Evolutionary conservation across 2,797 vertebrate species (phyloP).

Genomic region (Platalea minor): DNA sequence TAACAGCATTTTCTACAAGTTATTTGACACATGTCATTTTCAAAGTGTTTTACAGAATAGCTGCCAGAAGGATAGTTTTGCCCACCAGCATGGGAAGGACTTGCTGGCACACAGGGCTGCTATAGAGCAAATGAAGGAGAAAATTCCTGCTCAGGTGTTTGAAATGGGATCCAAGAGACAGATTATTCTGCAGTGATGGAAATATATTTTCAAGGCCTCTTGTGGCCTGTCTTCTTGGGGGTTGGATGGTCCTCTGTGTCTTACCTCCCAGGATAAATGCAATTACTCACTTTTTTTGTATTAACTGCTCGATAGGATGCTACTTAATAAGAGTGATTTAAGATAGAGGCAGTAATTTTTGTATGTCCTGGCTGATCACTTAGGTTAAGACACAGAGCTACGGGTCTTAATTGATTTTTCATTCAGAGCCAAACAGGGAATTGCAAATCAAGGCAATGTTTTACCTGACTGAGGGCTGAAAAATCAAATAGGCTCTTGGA

Average conservation of each 20-base stretch:
- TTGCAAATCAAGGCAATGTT: background rate
- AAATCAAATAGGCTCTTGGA: background rate
- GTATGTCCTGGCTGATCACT: background rate
- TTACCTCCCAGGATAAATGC: background rate
- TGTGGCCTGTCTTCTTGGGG: background rate
- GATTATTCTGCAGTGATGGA: background rate
- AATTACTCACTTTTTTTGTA: background rate
- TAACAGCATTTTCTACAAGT: background rate
- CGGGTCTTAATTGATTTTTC: background rate
- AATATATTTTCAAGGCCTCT: background rate
- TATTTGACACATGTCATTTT: background rate
- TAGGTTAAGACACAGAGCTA: background rate
- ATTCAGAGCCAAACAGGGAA: background rate
- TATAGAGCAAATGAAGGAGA: background rate
- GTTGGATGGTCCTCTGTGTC: background rate
- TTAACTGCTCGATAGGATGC: background rate
- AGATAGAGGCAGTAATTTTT: background rate
- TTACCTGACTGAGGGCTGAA: background rate
- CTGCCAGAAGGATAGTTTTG: background rate
- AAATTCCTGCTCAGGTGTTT: background rate
- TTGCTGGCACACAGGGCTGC: background rate
- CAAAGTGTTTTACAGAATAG: background rate
- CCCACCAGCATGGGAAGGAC: background rate
- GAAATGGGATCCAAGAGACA: background rate
- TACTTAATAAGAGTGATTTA: background rate